Base-by-base conservation (phyloP, 2,888 invertebrate genomes). In the Camptogramma bilineatum region DNA sequence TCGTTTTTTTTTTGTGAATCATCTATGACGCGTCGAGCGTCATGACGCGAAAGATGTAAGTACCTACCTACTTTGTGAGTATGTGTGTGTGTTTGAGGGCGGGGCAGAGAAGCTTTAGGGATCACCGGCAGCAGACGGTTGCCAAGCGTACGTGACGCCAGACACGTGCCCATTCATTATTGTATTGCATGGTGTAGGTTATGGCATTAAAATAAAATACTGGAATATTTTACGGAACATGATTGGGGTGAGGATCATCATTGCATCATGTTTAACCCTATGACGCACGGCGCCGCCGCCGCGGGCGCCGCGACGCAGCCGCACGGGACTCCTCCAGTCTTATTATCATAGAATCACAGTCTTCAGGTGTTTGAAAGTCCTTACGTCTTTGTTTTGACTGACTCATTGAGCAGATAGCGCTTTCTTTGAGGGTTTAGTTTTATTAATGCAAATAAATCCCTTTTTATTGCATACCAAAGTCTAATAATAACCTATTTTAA, bases 141-240 rank as follows among this genome's bases (percentile, higher is more conserved):
- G 21, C 52, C 52, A 63, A 76, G 83, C 79, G 84, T 82, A 88
- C 92, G 91, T 91, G 91, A 86, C 77, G 61, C 52, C 50, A 54
- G 56, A 71, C 91, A 90, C 86, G 90, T 78, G 72, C 66, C 60
- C 74, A 72, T 76, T 73, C 70, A 73, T 48, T 44, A 28, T 52
- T 39, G 50, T 58, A 47, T 19, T 52, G 19, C 51, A 64, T 60
- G 56, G 56, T 68, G 67, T 55, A 64, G 66, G 67, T 70, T 68
- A 64, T 52, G 67, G 54, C 13, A 55, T 48, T 24, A 19, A 24
- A 46, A 17, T 10, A 48, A 60, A 19, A 9, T 59, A 24, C 64
- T 70, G 39, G 69, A 72, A 69, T 53, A 51, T 69, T 69, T 53
- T 53, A 58, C 34, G 34, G 34, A 13, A 10, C 7, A 28, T 9